phyloP scores from a whole-genome alignment of 1,140 invertebrate genomes.

The Cydia pomonella region DNA sequence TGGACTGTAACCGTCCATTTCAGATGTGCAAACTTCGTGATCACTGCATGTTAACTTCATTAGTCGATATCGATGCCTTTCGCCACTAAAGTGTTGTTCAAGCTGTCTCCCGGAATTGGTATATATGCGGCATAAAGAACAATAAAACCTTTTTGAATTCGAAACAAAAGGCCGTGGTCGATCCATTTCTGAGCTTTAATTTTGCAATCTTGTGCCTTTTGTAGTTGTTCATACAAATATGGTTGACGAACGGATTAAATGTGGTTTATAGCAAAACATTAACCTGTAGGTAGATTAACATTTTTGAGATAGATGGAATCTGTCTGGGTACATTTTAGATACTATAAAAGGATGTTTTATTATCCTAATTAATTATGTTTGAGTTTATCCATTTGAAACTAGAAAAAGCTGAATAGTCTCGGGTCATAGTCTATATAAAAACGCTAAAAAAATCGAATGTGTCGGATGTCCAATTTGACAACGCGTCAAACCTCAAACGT shows the following conservation, averaged over 20 bases:
- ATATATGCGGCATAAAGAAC: background rate
- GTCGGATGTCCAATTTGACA: background rate
- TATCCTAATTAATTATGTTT: too few relatives aligned
- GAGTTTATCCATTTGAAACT: too few relatives aligned
- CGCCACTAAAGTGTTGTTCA: conserved; percentile 8
- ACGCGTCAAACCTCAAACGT: background rate
- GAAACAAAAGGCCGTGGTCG: background rate
- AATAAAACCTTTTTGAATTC: conserved; percentile 4
- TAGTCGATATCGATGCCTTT: background rate
- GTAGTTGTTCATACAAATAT: background rate
- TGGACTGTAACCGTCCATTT: background rate
- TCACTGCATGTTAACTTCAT: background rate
- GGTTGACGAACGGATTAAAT: background rate
- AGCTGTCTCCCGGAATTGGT: background rate
- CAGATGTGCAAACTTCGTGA: background rate
- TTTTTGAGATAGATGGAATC: too few relatives aligned
- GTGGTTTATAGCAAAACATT: background rate
- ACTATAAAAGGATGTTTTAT: too few relatives aligned
- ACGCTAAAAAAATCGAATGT: background rate
- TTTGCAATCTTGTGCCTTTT: background rate
- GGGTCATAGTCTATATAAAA: background rate
- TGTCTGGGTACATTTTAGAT: too few relatives aligned
- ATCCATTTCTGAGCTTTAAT: background rate
- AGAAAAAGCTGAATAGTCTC: background rate
- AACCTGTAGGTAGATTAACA: too few relatives aligned